Evolutionary conservation across 2,113 vertebrate genomes (phyloP).

Genomic region (Dinomys branickii): DNA sequence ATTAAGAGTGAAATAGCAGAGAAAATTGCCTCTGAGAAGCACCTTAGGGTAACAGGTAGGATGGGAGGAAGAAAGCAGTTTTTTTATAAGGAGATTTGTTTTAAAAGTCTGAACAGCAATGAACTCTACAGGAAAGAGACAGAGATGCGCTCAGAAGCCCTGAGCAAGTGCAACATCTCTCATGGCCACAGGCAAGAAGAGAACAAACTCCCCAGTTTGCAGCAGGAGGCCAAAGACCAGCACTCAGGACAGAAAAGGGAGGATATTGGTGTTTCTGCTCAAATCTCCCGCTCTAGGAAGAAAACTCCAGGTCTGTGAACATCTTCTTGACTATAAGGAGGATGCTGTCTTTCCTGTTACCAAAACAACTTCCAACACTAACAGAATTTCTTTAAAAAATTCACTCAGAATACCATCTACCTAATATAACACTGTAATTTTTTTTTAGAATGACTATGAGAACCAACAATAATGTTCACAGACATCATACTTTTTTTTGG

Average conservation of each 20-base stretch:
- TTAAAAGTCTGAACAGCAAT: neutral
- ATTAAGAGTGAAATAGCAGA: slow-evolving; percentile 14
- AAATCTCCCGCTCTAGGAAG: neutral
- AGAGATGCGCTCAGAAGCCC: neutral
- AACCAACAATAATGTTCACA: neutral
- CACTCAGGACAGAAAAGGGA: no score
- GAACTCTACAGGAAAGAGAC: neutral
- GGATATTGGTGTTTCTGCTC: neutral
- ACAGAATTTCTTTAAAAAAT: neutral
- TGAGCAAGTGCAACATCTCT: neutral
- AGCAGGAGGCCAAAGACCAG: neutral
- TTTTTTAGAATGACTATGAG: neutral
- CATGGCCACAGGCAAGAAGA: neutral
- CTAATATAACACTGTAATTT: neutral
- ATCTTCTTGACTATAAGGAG: neutral
- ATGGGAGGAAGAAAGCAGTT: neutral
- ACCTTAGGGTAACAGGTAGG: neutral
- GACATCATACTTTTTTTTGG: neutral
- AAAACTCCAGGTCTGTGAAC: neutral
- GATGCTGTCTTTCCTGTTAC: neutral
- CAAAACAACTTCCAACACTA: neutral
- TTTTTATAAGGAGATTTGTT: neutral
- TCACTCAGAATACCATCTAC: neutral
- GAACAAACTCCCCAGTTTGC: neutral
- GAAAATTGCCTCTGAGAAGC: slow-evolving; percentile 46